Conservation (phyloP, 2,888 invertebrate genomes). For the Spicauda simplicius region DNA sequence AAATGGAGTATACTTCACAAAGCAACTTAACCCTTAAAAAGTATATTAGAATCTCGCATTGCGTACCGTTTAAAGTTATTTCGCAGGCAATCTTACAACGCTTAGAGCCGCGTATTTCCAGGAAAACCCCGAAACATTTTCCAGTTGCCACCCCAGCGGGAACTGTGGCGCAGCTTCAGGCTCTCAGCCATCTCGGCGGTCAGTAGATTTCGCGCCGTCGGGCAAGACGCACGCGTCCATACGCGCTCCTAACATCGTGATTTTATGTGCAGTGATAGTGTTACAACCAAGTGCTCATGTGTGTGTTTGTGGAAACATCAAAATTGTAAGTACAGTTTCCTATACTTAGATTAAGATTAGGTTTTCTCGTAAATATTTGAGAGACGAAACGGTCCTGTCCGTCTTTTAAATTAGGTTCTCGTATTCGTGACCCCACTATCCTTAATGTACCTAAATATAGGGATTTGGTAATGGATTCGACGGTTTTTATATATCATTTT, state of each 20-base stretch:
- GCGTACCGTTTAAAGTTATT: too few species aligned
- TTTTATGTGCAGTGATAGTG: constrained; percentile 36
- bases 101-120: background rate
- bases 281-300: constrained; percentile 20
- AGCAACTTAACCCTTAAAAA: too few species aligned
- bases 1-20: too few species aligned
- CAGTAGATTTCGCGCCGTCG: constrained; percentile 73
- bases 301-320: background rate
- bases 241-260: constrained; percentile 51
- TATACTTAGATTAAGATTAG: too few species aligned
- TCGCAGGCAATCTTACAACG: background rate
- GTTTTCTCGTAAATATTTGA: constrained; percentile 35
- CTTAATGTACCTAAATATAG: too few species aligned
- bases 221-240: constrained; percentile 46
- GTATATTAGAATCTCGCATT: too few species aligned
- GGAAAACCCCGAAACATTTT: constrained; percentile 25
- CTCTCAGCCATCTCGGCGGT: constrained; percentile 47
- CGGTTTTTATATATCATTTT: too few species aligned
- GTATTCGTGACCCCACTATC: too few species aligned
- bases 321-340: constrained; percentile 15
- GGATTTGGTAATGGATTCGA: too few species aligned
- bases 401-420: too few species aligned
- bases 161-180: constrained; percentile 29
- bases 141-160: constrained; percentile 25
- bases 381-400: background rate